phyloP scores from a whole-genome alignment of 2,113 vertebrate species.

The Erythrocebus patas region DNA sequence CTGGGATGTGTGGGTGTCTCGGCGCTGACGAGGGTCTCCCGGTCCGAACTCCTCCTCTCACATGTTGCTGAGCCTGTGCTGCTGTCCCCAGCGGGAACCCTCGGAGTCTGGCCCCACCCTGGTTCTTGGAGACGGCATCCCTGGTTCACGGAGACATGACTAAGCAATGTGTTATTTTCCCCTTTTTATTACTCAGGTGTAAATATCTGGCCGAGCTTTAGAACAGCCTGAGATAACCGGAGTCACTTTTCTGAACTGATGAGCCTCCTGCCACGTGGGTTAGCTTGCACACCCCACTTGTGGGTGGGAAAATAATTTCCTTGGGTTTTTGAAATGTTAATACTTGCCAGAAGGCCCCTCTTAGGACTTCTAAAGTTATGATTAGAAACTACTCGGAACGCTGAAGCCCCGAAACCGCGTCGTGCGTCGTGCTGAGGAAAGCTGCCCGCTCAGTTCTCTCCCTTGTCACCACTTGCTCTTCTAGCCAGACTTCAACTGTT shows the following conservation, averaged over 20 bases:
- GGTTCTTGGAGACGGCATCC: not conserved
- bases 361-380: not conserved
- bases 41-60: too few species aligned
- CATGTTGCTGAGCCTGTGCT: not conserved
- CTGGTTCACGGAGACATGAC: too few species aligned
- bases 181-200: not conserved
- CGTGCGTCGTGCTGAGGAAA: too few species aligned
- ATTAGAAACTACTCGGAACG: not conserved
- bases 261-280: not conserved
- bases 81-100: not conserved
- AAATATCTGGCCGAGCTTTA: not conserved
- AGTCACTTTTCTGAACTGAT: too few species aligned
- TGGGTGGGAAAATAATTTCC: not conserved
- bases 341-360: not conserved
- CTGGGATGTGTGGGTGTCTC: not conserved
- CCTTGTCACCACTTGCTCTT: not conserved
- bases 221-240: not conserved
- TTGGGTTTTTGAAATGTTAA: not conserved
- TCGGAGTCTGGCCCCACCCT: rapidly evolving
- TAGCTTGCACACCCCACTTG: not conserved
- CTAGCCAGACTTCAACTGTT: not conserved
- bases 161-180: too few species aligned
- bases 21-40: not conserved
- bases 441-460: too few species aligned
- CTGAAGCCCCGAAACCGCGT: not conserved